Percentiles rank a stretch among this genome's conserved stretches.
Evolutionary conservation across 2,797 vertebrate genomes (phyloP).

Genomic region (Channa striata): DNA sequence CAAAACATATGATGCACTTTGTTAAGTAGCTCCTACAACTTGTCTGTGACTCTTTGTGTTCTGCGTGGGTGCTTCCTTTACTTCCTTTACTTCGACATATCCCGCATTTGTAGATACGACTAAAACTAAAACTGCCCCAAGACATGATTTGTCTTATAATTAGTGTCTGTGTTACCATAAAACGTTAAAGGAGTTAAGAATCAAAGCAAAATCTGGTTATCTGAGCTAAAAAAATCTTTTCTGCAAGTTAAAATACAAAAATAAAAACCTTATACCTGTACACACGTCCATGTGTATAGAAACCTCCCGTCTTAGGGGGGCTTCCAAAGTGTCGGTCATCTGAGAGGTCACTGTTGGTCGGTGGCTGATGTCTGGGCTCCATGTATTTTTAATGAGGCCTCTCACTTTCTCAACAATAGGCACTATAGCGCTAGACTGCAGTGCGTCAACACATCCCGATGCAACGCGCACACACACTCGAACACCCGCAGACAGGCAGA

Average conservation of each 20-base stretch:
- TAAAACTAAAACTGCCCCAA: slow-evolving; percentile 50
- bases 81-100: too few relatives aligned
- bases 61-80: too few relatives aligned
- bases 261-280: slow-evolving; percentile 17
- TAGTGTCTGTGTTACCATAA: slow-evolving; percentile 19
- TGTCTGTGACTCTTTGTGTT: too few relatives aligned
- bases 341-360: slow-evolving; percentile 73
- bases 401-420: slow-evolving; percentile 83
- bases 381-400: slow-evolving; percentile 91
- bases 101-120: neutral
- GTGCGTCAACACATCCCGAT: slow-evolving; percentile 77
- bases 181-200: slow-evolving; percentile 28
- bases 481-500: slow-evolving; percentile 34
- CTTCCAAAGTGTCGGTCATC: slow-evolving; percentile 47
- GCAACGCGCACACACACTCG: slow-evolving; percentile 29
- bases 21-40: too few relatives aligned
- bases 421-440: slow-evolving; percentile 80
- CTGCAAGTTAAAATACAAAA: neutral
- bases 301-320: slow-evolving; percentile 49
- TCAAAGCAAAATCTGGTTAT: slow-evolving; percentile 25
- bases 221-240: slow-evolving; percentile 19
- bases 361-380: slow-evolving; percentile 69
- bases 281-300: slow-evolving; percentile 28
- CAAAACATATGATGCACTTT: too few relatives aligned
- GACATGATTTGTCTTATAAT: slow-evolving; percentile 63